phyloP scores from a whole-genome alignment of 2,888 invertebrate genomes.

The Harmothoe impar region DNA sequence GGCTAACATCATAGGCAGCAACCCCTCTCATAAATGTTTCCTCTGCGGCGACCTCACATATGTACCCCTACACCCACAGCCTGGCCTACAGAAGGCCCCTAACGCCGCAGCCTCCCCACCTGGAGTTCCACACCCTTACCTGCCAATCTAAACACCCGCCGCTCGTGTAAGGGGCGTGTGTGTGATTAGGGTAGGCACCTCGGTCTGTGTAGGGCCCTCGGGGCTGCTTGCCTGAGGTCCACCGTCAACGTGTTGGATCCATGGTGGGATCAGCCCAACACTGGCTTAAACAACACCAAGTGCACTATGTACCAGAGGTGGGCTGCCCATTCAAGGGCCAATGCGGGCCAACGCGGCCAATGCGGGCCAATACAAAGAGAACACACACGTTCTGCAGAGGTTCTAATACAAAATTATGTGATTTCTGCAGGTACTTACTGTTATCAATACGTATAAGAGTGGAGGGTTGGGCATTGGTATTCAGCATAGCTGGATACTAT shows the following conservation, averaged over 20 bases:
- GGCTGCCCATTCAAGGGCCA: no score
- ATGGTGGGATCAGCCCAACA: background rate
- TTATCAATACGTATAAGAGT: no score
- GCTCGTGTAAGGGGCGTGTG: background rate
- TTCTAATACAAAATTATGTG: no score
- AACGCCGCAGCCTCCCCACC: background rate
- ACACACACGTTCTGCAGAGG: no score
- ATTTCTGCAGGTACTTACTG: no score
- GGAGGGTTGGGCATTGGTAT: no score
- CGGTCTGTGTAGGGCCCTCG: background rate
- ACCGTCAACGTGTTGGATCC: background rate
- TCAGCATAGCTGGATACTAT: no score
- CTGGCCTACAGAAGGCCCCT: background rate
- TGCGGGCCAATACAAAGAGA: no score
- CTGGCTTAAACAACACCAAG: no score
- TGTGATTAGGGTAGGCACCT: constrained; percentile 1
- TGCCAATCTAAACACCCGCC: background rate
- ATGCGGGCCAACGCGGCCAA: no score
- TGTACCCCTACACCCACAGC: background rate
- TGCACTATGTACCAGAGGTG: no score
- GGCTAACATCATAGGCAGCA: background rate
- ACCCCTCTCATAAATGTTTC: constrained; percentile 17
- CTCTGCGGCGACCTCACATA: constrained; percentile 5
- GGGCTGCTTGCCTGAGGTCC: background rate
- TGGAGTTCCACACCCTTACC: background rate